Evolutionary conservation across 1,140 invertebrate genomes (phyloP), one percentile per base, ranked within the genome.

Genomic region (Ectropis grisescens): DNA sequence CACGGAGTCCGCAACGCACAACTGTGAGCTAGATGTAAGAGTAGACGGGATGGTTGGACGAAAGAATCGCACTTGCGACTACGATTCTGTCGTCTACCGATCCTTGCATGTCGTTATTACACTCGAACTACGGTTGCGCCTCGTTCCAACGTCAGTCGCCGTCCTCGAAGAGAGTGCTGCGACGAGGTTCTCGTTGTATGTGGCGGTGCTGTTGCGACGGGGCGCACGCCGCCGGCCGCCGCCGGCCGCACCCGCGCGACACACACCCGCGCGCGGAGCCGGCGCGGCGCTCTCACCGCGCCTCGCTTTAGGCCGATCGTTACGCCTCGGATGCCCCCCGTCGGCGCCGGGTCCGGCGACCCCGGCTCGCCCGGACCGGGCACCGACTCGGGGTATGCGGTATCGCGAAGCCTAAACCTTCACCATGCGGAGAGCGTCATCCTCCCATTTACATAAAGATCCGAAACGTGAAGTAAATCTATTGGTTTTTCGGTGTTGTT

Each of bases 251-350:
- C 43, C 41, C 55, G 62, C 51, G 53, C 48, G 48, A 64, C 53
- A 71, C 69, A 69, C 62, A 69, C 62, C 62, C 41, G 60, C 68
- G 72, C 66, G 65, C 70, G 70, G 75, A 75, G 72, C 72, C 70
- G 69, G 71, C 58, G 57, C 51, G 58, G n/a, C 58, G 64, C 58
- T 54, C 57, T 51, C 44, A 64, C 59, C 53, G 58, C 48, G 44
- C 53, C 49, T 46, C 45, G 51, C 58, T 48, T 59, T 45, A 65
- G 52, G 51, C 51, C 47, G 55, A 41, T 54, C 31, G 57, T 54
- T 47, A 33, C 39, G 37, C 45, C 42, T 46, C 37, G 33, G 44
- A 34, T 33, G 35, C 27, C 19, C 22, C 41, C 41, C 15, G 23
- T 34, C 23, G 16, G 16, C 16, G 3, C 16, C 16, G 16, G 16